Evolutionary conservation across 2,797 vertebrate species (phyloP).

Genomic region (Crenichthys baileyi): DNA sequence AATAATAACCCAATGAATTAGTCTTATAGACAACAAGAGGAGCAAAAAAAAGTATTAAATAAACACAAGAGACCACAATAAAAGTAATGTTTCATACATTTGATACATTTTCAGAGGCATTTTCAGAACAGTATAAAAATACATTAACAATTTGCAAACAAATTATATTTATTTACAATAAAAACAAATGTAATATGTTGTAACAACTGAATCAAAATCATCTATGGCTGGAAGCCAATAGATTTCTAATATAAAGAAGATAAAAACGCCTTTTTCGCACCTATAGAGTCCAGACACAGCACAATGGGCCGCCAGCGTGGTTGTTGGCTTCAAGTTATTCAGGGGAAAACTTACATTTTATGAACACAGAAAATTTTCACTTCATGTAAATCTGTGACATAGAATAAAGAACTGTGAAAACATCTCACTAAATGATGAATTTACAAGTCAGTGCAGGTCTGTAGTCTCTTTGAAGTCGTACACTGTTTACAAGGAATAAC

Average conservation of each 20-base stretch:
- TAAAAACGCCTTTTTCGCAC: not conserved
- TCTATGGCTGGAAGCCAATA: conserved; percentile 24
- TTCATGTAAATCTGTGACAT: conserved; percentile 21
- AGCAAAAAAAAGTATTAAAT: not conserved
- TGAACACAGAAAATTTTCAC: conserved; percentile 17
- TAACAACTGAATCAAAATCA: conserved; percentile 30
- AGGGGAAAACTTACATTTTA: conserved; percentile 31
- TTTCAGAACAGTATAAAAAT: conserved; percentile 61
- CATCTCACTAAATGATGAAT: conserved; percentile 10
- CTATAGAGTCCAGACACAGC: conserved; percentile 13
- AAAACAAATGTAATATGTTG: conserved; percentile 27
- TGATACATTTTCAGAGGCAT: conserved; percentile 44
- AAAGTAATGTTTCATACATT: conserved; percentile 9
- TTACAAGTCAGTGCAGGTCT: conserved; percentile 34
- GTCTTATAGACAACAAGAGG: not conserved
- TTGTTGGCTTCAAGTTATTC: conserved; percentile 40
- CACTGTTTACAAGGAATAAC: conserved; percentile 9
- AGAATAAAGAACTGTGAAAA: not conserved
- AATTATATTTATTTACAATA: conserved; percentile 69
- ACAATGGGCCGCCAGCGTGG: conserved; percentile 10
- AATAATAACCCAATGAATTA: not conserved
- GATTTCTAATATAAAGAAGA: no score
- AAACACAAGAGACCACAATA: not conserved
- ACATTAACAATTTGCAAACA: conserved; percentile 64
- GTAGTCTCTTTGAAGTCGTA: conserved; percentile 25